Base-by-base conservation (phyloP, 2,113 vertebrate species). In the Hyla sarda region DNA sequence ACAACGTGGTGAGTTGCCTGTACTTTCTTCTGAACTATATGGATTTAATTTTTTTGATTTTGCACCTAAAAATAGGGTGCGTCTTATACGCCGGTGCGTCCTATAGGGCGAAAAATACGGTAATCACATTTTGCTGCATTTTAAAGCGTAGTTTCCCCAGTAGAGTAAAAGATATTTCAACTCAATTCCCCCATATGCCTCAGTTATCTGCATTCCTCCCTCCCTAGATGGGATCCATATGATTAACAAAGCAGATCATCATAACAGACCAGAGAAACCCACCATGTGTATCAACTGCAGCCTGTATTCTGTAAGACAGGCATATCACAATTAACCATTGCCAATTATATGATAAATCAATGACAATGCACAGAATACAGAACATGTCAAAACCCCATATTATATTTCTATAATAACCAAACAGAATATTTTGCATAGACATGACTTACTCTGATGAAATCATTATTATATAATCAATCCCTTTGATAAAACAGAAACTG, bases 401-500 rank as follows among this genome's bases (percentile, higher is more conserved):
- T 78, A 1, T n/a, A 75, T 5, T n/a, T 25, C 41, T 58, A 5
- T 5, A 60, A 12, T 48, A 30, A n/a, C 12, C 32, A 0, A 58
- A 52, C 34, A 12, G 34, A 45, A 62, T 60, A 41, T 2, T n/a
- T 11, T 45, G 77, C 34, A 25, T 80, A 19, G 37, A 62, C 3
- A 58, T 6, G 52, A n/a, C 21, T 56, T 56, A n/a, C n/a, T 54
- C 17, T 34, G 17, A 34, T 54, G 32, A 54, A 82, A 71, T 34
- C 47, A 71, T 56, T 19, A 58, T 54, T 73, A 21, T 52, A 25
- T 45, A n/a, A 73, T 69, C 45, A 52, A 25, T 41, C 47, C n/a
- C 45, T 85, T 32, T 69, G 75, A 78, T 85, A 32, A 80, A 80
- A 25, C 45, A 78, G 23, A 21, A 34, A 69, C 45, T 50, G 50